phyloP scores from a whole-genome alignment of 2,888 invertebrate species.

The Eurois occulta region DNA sequence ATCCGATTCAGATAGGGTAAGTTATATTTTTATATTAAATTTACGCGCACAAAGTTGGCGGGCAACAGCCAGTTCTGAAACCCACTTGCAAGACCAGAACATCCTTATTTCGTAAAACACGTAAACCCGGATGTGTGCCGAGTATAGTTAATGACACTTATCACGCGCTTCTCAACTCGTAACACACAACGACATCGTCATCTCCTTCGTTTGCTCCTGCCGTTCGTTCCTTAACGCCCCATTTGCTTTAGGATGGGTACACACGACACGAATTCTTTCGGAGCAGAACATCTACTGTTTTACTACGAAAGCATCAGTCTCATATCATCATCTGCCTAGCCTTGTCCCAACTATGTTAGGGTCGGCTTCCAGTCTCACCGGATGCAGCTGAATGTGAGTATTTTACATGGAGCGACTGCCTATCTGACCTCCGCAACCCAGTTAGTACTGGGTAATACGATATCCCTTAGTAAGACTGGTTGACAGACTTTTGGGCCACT shows the following conservation, averaged over 20 bases:
- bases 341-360: no score
- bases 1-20: no score
- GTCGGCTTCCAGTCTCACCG: no score
- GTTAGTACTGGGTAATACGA: no score
- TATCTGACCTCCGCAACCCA: no score
- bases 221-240: conserved; percentile 26
- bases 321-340: no score
- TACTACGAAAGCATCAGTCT: not conserved
- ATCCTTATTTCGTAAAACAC: not conserved
- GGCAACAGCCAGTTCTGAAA: not conserved
- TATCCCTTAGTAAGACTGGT: no score
- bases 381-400: no score
- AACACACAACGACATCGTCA: conserved; percentile 49
- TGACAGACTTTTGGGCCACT: no score
- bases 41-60: no score
- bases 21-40: no score
- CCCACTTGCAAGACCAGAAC: not conserved
- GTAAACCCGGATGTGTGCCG: conserved; percentile 15
- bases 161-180: conserved; percentile 40
- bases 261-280: conserved; percentile 11
- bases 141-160: conserved; percentile 51
- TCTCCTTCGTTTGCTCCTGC: conserved; percentile 36
- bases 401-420: no score
- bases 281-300: not conserved
- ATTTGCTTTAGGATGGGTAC: conserved; percentile 31